phyloP scores from a whole-genome alignment of 1,140 invertebrate species.

The Magallana gigas region DNA sequence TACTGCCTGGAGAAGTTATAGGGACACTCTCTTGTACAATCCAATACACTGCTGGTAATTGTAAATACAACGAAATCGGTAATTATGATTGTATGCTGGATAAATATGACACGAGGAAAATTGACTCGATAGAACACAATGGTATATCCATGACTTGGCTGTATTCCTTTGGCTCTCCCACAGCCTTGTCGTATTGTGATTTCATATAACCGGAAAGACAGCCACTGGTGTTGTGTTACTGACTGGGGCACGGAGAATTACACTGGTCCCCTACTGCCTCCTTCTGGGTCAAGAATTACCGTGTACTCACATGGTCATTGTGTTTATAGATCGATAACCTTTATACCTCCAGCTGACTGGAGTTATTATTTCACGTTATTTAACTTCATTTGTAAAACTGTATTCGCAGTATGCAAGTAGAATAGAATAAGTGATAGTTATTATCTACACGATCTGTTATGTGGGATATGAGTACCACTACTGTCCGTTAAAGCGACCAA shows the following conservation, averaged over 20 bases:
- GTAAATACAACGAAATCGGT: background rate
- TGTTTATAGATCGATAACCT: background rate
- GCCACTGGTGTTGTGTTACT: background rate
- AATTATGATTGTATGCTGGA: conserved; percentile 22
- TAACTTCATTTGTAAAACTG: background rate
- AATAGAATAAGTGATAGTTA: too few relatives aligned
- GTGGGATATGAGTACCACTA: too few relatives aligned
- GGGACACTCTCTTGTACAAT: too few relatives aligned
- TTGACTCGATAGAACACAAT: conserved; percentile 1
- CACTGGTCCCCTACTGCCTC: background rate
- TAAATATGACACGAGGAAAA: background rate
- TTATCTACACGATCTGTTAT: too few relatives aligned
- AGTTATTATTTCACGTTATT: background rate
- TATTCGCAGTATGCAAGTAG: too few relatives aligned
- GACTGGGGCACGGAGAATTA: background rate
- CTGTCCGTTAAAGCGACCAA: too few relatives aligned
- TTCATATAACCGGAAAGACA: background rate
- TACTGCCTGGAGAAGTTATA: too few relatives aligned
- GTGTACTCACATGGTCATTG: background rate
- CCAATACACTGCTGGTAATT: too few relatives aligned
- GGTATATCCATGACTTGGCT: background rate
- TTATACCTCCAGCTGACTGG: background rate
- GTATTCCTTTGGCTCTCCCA: background rate
- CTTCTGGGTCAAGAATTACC: background rate
- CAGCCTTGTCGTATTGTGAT: background rate